A percentile compares a stretch with the other conserved stretches of the same genome.
phyloP scores from a whole-genome alignment of 2,888 invertebrate species.

The Nasonovia ribisnigri region DNA sequence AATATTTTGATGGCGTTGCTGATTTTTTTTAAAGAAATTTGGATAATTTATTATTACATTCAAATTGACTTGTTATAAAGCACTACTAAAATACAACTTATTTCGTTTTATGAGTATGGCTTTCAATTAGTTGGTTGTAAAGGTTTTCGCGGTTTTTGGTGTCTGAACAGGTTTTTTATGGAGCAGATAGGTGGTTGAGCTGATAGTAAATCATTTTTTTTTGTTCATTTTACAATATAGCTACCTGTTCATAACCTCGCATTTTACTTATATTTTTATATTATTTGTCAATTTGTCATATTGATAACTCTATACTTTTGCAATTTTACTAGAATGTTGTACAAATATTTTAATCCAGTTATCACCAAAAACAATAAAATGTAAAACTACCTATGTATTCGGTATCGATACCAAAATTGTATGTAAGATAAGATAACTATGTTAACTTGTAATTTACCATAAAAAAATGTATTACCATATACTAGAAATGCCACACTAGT shows the following conservation, averaged over 20 bases:
- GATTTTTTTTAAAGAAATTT: not conserved
- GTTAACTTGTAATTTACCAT: too few relatives aligned
- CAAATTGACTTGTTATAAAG: conserved; percentile 27
- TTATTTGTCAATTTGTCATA: not conserved
- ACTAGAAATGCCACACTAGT: too few relatives aligned
- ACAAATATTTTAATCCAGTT: not conserved
- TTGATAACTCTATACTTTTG: not conserved
- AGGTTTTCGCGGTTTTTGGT: not conserved
- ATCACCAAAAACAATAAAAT: not conserved
- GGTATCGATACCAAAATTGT: too few relatives aligned
- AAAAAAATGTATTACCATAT: too few relatives aligned
- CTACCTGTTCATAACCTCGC: not conserved
- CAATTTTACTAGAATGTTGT: not conserved
- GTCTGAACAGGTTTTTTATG: not conserved
- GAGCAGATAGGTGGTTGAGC: not conserved
- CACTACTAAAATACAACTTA: not conserved
- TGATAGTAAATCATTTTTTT: not conserved
- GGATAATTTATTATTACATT: not conserved
- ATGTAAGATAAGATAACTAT: too few relatives aligned
- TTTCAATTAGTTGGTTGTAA: conserved; percentile 12
- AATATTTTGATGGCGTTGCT: not conserved
- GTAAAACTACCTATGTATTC: not conserved
- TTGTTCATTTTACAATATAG: not conserved
- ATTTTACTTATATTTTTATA: not conserved
- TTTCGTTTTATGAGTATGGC: not conserved